Conservation (phyloP, 1,140 invertebrate genomes). For the Laupala kohalensis region DNA sequence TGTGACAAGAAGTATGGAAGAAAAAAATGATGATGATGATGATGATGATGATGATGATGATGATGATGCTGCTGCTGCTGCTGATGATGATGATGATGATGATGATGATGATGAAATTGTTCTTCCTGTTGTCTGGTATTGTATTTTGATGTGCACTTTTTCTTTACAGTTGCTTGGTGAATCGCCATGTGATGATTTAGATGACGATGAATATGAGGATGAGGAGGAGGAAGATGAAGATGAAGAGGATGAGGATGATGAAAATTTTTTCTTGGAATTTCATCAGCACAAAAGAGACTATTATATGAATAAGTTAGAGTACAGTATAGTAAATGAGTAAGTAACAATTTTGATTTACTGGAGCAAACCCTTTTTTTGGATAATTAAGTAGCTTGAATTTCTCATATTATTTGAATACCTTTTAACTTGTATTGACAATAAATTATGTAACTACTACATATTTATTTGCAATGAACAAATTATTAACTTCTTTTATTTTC, state of each 20-base stretch:
- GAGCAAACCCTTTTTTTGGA: not conserved
- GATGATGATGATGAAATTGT: too few relatives aligned
- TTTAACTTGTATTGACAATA: not conserved
- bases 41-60: too few relatives aligned
- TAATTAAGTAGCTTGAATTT: not conserved
- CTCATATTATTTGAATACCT: not conserved
- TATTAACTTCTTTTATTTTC: too few relatives aligned
- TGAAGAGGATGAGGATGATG: constrained; percentile 35
- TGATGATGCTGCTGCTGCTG: too few relatives aligned
- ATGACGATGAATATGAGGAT: constrained; percentile 19
- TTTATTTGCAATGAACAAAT: too few relatives aligned
- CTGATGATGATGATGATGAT: too few relatives aligned
- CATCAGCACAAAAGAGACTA: constrained; percentile 76
- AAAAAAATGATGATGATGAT: too few relatives aligned
- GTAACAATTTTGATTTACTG: not conserved
- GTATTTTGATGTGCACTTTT: too few relatives aligned
- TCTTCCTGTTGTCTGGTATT: too few relatives aligned
- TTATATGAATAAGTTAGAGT: constrained; percentile 81
- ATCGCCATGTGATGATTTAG: not conserved
- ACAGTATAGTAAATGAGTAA: constrained; percentile 42
- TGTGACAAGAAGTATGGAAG: too few relatives aligned
- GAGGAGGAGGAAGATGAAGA: constrained; percentile 23
- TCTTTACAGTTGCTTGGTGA: constrained; percentile 1
- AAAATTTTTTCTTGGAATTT: constrained; percentile 58
- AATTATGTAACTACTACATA: too few relatives aligned